Evolutionary conservation across 2,888 invertebrate genomes (phyloP), one percentile per base, ranked within the genome.

Genomic region (Copidosoma aretas): DNA sequence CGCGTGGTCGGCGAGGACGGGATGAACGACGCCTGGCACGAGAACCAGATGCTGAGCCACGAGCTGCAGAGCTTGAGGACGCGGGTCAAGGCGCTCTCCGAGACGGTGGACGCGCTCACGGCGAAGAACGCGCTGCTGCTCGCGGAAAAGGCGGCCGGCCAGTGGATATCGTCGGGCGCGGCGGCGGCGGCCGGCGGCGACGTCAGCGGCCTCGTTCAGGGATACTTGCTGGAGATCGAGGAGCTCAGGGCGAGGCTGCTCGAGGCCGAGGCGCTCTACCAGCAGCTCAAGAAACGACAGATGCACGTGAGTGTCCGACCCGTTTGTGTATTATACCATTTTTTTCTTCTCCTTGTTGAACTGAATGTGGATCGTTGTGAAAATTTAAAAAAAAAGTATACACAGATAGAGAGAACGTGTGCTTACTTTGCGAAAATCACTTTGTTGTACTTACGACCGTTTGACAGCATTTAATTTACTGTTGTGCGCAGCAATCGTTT

Each of bases 11-110:
- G 93, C 69, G 91, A 91, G 75, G 95, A 96, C 82, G 97, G 97
- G 4, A 90, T 96, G 76, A 97, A 96, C 77, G 98, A 99, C 82
- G 94, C 97, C 85, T 96, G 93, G 81, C 93, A 96, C 81, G 98
- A 99, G 86, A 98, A 97, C 84, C 92, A 91, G 25, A 93, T 98
- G 89, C 87, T 98, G 1, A 91, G 93, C 76, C 90, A 91, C 61
- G 98, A 98, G 83, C 91, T 94, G 72, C 93, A 93, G 78, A 93
- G 94, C 73, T 86, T 98, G 46, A 87, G 95, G 56, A 92, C 93
- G 15, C 86, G 98, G 62, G 90, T 98, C 1, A 98, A 98, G 85
- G 95, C 97, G 2, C 89, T 98, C 88, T 96, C 97, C 80, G 95
- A 96, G 78, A 97, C 97, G 0, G 91, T 97, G 24, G 95, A 97